These are phyloP conservation scores for Nothocercus julius DNA, from an alignment of 2,113 vertebrate species.

Conservation along the genomic window DNA sequence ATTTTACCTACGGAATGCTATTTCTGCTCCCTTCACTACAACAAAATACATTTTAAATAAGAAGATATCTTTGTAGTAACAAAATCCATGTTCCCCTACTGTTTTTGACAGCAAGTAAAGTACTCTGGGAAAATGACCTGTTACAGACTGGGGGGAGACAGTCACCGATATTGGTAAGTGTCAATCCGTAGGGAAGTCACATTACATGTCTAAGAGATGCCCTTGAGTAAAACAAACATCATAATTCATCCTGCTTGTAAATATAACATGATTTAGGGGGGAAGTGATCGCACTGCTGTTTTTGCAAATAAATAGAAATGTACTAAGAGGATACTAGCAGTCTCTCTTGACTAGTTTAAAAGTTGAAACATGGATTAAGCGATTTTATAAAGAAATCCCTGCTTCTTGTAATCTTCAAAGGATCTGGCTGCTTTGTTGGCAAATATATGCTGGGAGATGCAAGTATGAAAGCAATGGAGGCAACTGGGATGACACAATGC, in stretches of 20 bases:
- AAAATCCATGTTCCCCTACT: background rate
- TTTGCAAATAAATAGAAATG: background rate
- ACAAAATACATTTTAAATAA: slow-evolving; percentile 11
- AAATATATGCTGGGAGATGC: background rate
- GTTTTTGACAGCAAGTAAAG: background rate
- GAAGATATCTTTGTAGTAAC: background rate
- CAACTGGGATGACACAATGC: background rate
- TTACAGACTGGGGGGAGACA: background rate
- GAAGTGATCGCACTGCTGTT: background rate
- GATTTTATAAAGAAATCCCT: background rate
- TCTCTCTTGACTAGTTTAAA: background rate
- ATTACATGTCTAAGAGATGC: slow-evolving; percentile 9
- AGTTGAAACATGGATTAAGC: slow-evolving; percentile 24
- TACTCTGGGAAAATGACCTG: background rate
- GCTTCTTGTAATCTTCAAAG: background rate
- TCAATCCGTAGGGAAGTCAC: slow-evolving; percentile 6
- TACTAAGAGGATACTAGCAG: background rate
- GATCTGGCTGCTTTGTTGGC: background rate
- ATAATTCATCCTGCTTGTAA: background rate
- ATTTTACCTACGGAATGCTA: background rate
- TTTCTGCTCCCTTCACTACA: background rate
- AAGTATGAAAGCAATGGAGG: background rate
- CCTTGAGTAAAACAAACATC: slow-evolving; percentile 40
- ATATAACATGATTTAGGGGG: background rate
- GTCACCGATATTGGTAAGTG: background rate